Evolutionary conservation across 2,888 invertebrate genomes (phyloP).

Genomic region (Rhagonycha fulva): DNA sequence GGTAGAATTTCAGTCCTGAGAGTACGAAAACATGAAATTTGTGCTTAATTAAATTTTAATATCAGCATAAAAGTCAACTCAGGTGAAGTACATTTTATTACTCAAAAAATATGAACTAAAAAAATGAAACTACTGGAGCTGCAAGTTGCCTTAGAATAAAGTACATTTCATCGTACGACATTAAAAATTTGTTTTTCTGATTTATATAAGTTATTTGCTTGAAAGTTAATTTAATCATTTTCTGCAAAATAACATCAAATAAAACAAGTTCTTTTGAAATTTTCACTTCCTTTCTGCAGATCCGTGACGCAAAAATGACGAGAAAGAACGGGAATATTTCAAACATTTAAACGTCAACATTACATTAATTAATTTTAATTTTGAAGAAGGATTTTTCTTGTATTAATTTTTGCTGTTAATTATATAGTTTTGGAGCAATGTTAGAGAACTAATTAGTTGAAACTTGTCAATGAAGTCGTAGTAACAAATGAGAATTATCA

Average conservation of each 20-base stretch:
- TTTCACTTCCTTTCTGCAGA: background rate
- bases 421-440: background rate
- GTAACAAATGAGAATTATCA: background rate
- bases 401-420: background rate
- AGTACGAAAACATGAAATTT: background rate
- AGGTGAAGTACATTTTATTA: background rate
- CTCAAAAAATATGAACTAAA: background rate
- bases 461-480: background rate
- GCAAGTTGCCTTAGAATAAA: background rate
- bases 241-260: background rate
- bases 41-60: background rate
- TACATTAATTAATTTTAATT: background rate
- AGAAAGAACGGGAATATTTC: background rate
- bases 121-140: background rate
- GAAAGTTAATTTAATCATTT: background rate
- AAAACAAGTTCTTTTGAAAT: background rate
- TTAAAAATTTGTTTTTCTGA: background rate
- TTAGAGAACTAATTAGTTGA: background rate
- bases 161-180: background rate
- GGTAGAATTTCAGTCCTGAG: background rate
- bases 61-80: background rate
- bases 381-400: background rate
- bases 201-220: background rate
- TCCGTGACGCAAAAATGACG: background rate
- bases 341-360: background rate